Evolutionary conservation across 2,888 invertebrate genomes (phyloP).

Genomic region (Bruchidius siliquastri): DNA sequence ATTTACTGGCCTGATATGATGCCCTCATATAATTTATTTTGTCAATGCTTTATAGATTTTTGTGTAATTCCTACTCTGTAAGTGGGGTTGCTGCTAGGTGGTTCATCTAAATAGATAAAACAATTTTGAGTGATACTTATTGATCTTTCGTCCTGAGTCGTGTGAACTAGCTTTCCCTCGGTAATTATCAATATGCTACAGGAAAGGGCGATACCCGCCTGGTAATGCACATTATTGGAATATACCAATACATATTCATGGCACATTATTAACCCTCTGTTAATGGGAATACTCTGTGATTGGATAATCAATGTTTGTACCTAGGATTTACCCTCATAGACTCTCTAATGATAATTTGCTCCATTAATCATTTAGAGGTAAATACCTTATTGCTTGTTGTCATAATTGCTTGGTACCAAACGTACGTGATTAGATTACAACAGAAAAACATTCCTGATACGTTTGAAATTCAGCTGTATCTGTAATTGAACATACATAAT

Average conservation of each 20-base stretch:
- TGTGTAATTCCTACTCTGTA: no score
- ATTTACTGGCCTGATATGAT: no score
- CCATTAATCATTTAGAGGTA: background rate
- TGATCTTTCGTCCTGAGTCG: background rate
- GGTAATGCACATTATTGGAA: background rate
- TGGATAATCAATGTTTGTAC: background rate
- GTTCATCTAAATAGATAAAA: no score
- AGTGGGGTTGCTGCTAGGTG: no score
- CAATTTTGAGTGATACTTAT: no score
- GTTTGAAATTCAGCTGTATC: no score
- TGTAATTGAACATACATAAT: no score
- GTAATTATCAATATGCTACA: background rate
- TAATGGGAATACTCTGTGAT: background rate
- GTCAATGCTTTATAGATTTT: no score
- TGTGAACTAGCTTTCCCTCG: background rate
- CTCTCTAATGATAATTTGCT: background rate
- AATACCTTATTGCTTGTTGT: background rate
- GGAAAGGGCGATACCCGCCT: background rate
- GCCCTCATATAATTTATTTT: no score
- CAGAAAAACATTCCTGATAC: background rate
- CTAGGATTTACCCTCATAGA: background rate
- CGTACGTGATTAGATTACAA: background rate
- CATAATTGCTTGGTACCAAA: background rate
- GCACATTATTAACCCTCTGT: background rate
- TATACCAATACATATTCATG: background rate